Base-by-base conservation (phyloP, 2,113 vertebrate species). In the Lota lota region DNA sequence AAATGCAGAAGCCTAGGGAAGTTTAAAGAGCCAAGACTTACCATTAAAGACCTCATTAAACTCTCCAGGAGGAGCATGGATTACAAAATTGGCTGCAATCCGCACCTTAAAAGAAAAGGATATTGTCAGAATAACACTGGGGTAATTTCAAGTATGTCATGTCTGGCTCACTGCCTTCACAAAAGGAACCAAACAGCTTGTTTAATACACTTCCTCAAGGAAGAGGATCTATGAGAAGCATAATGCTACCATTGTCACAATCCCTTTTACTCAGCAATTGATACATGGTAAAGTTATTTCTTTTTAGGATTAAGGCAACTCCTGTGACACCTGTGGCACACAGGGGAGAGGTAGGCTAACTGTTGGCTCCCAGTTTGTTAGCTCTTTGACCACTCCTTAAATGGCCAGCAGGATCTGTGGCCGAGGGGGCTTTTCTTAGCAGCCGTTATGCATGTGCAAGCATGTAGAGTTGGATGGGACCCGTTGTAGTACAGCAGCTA, bases 31-130 rank as follows among this genome's bases (percentile, higher is more conserved):
- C 40, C 40, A 47, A 53, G 6, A n/a, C 87, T 95, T 65, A 98
- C 96, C 96, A 75, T 98, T 97, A 85, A 98, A 98, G 40, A 98
- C 96, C 91, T 98, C 96, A 79, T 97, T 98, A 84, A 98, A 98
- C 79, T 98, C 96, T 79, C 97, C 97, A 64, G 96, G 97, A 24
- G 97, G 97, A 75, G 97, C 93, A 77, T 98, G 95, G 78, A 93
- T 92, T 85, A 98, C 94, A 88, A 99, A 98, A 80, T 95, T 96
- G 70, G 95, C 93, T 84, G 95, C 94, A 87, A 99, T 94, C 67
- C 93, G 94, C 78, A 99, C 93, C 97, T 88, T 92, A 80, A 72
- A 86, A 68, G 12, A 79, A 65, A 81, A 21, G n/a, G 19, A 59
- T 47, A 14, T 47, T 8, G 10, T 14, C 40, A 47, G 28, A 33